A percentile compares a stretch with the other conserved stretches of the same genome.
Evolutionary conservation across 2,797 vertebrate species (phyloP).

Genomic region (Gambusia yucatana): DNA sequence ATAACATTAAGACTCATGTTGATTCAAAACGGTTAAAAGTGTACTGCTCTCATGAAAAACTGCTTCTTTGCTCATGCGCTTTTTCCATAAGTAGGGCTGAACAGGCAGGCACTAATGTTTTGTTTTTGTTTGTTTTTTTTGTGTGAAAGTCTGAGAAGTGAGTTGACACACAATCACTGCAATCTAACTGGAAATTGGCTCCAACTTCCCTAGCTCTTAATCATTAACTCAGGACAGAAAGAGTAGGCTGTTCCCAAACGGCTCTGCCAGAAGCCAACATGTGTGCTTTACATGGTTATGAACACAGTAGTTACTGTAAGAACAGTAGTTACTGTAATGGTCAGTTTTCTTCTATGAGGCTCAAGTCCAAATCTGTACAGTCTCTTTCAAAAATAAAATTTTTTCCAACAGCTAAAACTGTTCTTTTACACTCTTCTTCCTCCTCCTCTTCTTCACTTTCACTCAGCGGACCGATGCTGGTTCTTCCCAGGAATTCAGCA

Average conservation of each 20-base stretch:
- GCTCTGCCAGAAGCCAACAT: constrained; percentile 60
- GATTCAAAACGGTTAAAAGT: constrained; percentile 41
- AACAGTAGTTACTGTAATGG: constrained; percentile 17
- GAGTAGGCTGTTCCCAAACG: constrained; percentile 65
- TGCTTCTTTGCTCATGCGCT: constrained; percentile 54
- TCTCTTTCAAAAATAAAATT: constrained; percentile 88
- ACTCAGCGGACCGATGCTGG: constrained; percentile 85
- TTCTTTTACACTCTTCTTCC: constrained; percentile 78
- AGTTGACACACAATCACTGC: constrained; percentile 55
- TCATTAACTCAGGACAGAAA: constrained; percentile 52
- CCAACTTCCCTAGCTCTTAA: constrained; percentile 53
- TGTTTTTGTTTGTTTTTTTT: neutral
- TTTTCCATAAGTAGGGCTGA: constrained; percentile 46
- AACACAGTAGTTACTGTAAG: constrained; percentile 51
- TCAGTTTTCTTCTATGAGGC: constrained; percentile 95
- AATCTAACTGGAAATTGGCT: constrained; percentile 56
- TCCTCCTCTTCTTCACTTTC: constrained; percentile 87
- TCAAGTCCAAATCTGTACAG: constrained; percentile 93
- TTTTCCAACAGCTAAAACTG: constrained; percentile 66
- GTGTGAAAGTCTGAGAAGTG: constrained; percentile 40
- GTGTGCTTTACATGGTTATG: constrained; percentile 66
- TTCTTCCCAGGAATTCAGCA: constrained; percentile 79
- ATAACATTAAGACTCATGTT: constrained; percentile 45
- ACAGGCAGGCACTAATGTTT: constrained; percentile 54
- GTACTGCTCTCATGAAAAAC: constrained; percentile 44